These are phyloP conservation scores for Caradrina kadenii DNA, from an alignment of 2,888 invertebrate species.

Conservation along the genomic window DNA sequence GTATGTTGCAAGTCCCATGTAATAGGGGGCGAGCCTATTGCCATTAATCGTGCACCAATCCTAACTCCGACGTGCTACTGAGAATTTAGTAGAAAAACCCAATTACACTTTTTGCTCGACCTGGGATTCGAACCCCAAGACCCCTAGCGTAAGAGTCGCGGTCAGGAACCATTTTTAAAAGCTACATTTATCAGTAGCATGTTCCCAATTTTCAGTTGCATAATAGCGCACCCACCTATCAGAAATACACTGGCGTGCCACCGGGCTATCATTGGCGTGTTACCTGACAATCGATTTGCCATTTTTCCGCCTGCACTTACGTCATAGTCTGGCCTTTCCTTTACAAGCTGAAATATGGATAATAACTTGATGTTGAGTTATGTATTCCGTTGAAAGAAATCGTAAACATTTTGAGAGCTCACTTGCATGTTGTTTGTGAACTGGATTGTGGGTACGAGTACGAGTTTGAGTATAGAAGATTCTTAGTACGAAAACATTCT, in stretches of 20 bases:
- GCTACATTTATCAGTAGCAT: background rate
- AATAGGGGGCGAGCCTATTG: no score
- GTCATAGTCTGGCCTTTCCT: slow-evolving; percentile 34
- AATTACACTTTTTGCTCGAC: no score
- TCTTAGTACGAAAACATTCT: no score
- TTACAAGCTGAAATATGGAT: slow-evolving; percentile 37
- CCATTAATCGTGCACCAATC: no score
- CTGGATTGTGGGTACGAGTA: background rate
- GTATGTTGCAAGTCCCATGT: no score
- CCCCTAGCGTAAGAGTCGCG: no score
- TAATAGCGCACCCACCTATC: slow-evolving; percentile 15
- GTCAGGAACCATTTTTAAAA: no score
- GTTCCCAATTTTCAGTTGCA: slow-evolving; percentile 27
- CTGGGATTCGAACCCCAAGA: no score
- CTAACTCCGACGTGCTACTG: no score
- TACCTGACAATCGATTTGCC: slow-evolving; percentile 45
- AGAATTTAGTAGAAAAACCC: no score
- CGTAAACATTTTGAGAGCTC: slow-evolving; percentile 9
- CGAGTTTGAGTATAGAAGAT: no score
- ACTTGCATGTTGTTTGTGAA: slow-evolving; percentile 1
- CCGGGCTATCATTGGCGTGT: slow-evolving; percentile 22
- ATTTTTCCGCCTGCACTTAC: slow-evolving; percentile 49
- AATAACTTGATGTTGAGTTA: slow-evolving; percentile 28
- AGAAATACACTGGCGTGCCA: slow-evolving; percentile 35
- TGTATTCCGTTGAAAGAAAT: slow-evolving; percentile 8